Evolutionary conservation across 2,113 vertebrate genomes (phyloP).

Genomic region (Macaca mulatta): DNA sequence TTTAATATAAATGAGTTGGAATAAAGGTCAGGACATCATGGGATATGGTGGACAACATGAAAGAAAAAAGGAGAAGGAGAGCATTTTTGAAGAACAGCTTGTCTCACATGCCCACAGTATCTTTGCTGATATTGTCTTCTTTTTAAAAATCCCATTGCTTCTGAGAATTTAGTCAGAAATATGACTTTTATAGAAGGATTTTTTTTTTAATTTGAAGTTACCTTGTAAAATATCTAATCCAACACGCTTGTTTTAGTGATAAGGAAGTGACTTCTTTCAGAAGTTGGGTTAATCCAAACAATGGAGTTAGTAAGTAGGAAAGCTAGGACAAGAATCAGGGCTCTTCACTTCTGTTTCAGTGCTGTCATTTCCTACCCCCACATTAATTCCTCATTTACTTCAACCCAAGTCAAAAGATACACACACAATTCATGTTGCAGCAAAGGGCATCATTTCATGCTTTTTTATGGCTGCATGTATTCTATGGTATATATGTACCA

Average conservation of each 20-base stretch:
- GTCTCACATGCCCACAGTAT: background rate
- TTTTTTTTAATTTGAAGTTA: background rate
- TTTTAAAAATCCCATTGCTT: background rate
- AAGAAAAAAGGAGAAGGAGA: slow-evolving; percentile 15
- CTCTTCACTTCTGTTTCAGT: background rate
- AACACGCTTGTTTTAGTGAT: background rate
- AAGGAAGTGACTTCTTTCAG: background rate
- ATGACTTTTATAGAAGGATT: background rate
- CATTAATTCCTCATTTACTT: background rate
- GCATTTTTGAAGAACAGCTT: background rate
- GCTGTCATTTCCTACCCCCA: background rate
- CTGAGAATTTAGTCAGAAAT: background rate
- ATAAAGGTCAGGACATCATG: background rate
- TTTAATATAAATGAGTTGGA: background rate
- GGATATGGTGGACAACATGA: background rate
- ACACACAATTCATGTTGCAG: background rate
- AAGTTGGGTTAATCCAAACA: slow-evolving; percentile 13
- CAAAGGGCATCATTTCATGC: background rate
- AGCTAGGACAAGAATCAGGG: background rate
- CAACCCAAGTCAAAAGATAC: slow-evolving; percentile 25
- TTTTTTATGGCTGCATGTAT: too few relatives aligned
- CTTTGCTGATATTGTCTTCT: slow-evolving; percentile 4
- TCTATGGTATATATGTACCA: too few relatives aligned
- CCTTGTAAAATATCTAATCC: background rate
- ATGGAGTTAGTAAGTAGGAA: background rate